Conservation (phyloP, 2,113 vertebrate genomes). For the Phalacrocorax aristotelis region DNA sequence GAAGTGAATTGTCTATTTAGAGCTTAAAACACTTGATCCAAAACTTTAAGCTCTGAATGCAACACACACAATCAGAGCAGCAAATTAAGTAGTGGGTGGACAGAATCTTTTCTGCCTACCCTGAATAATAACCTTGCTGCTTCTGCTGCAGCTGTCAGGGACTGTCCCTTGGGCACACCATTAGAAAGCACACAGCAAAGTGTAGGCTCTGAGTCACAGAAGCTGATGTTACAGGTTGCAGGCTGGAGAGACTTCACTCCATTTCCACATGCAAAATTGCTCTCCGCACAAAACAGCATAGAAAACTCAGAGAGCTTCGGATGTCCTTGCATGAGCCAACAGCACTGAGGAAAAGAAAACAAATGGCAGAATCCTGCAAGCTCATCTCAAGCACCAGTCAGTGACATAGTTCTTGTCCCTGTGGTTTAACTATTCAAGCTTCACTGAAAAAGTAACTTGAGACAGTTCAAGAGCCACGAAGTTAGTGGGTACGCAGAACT, state of each 20-base stretch:
- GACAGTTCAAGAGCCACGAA: not conserved
- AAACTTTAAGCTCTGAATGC: not conserved
- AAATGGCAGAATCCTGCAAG: not conserved
- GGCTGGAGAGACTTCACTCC: not conserved
- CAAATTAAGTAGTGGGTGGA: not conserved
- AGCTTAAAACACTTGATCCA: not conserved
- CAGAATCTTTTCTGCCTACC: not conserved
- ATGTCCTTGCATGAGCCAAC: not conserved
- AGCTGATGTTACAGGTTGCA: not conserved
- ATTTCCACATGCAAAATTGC: not conserved
- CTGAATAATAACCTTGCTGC: not conserved
- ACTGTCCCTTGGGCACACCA: not conserved
- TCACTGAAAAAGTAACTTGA: not conserved
- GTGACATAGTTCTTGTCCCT: not conserved
- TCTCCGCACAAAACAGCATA: not conserved
- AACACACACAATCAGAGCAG: not conserved
- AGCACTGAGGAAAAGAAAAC: not conserved
- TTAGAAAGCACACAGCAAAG: not conserved
- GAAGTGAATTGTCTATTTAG: not conserved
- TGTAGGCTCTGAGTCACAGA: not conserved
- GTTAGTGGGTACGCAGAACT: not conserved
- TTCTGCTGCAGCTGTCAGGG: not conserved
- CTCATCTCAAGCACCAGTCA: not conserved
- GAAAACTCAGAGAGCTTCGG: not conserved
- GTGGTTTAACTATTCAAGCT: not conserved